phyloP scores from a whole-genome alignment of 1,140 invertebrate genomes.

The Brachionus angularis region DNA sequence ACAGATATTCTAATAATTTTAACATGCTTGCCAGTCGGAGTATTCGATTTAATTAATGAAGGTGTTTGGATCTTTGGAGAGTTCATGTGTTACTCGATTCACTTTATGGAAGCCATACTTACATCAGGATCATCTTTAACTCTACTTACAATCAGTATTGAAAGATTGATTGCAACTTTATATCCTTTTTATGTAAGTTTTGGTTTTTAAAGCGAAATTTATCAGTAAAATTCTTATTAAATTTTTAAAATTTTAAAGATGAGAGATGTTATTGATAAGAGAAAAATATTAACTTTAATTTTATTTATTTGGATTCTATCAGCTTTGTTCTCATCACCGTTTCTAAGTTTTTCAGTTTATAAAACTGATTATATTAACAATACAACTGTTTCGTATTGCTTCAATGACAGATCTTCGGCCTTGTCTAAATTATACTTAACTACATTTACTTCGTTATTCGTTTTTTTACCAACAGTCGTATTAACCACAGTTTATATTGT shows the following conservation, averaged over 20 bases:
- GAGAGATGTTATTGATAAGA: background rate
- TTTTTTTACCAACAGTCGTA: background rate
- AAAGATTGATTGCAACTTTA: conserved; percentile 45
- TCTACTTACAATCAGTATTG: background rate
- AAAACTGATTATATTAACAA: background rate
- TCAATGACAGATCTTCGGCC: background rate
- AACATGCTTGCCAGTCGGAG: conserved; percentile 9
- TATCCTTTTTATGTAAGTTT: conserved; percentile 46
- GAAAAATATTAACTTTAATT: background rate
- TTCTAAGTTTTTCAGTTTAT: background rate
- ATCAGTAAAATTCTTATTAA: background rate
- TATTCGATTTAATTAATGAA: conserved; percentile 8
- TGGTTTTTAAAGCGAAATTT: background rate
- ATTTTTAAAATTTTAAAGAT: background rate
- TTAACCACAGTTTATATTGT: background rate
- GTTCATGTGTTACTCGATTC: background rate
- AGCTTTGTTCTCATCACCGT: background rate
- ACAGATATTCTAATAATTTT: conserved; percentile 30
- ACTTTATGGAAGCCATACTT: conserved; percentile 48
- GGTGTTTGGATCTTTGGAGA: conserved; percentile 6
- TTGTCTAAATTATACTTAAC: conserved; percentile 1
- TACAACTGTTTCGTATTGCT: background rate
- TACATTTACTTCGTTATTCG: background rate
- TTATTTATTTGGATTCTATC: background rate
- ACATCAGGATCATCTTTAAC: conserved; percentile 46